Evolutionary conservation across 1,140 invertebrate species (phyloP).

Genomic region (Whitmania pigra): DNA sequence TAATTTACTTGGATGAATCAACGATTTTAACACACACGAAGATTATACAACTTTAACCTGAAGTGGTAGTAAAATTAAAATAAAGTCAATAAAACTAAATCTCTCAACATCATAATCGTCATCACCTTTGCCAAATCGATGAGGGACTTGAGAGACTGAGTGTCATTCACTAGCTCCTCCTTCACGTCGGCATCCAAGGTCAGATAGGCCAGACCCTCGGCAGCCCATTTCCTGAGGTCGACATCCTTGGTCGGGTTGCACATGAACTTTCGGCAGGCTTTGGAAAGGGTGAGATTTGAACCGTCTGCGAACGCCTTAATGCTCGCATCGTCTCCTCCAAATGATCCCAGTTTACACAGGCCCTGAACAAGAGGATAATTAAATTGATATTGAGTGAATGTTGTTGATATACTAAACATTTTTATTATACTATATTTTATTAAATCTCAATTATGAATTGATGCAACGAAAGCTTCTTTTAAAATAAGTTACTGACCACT

Average conservation of each 20-base stretch:
- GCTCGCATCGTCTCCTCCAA: slow-evolving; percentile 87
- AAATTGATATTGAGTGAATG: background rate
- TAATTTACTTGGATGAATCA: background rate
- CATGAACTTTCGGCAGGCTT: slow-evolving; percentile 68
- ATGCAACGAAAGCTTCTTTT: too few relatives aligned
- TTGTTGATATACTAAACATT: too few relatives aligned
- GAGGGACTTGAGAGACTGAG: slow-evolving; percentile 63
- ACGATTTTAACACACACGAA: too few relatives aligned
- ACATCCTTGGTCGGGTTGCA: slow-evolving; percentile 72
- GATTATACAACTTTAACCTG: too few relatives aligned
- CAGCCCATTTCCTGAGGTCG: slow-evolving; percentile 85
- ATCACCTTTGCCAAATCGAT: slow-evolving; percentile 63
- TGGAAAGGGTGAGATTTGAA: slow-evolving; percentile 77
- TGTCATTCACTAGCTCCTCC: slow-evolving; percentile 82
- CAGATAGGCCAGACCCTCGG: slow-evolving; percentile 90
- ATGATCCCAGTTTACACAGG: slow-evolving; percentile 88
- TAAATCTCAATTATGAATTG: too few relatives aligned
- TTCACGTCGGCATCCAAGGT: slow-evolving; percentile 97
- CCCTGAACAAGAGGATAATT: slow-evolving; percentile 47
- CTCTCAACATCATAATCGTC: too few relatives aligned
- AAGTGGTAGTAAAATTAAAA: too few relatives aligned
- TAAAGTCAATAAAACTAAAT: too few relatives aligned
- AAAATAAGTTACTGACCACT: slow-evolving; percentile 42
- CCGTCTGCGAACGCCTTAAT: slow-evolving; percentile 87
- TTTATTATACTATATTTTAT: too few relatives aligned